Evolutionary conservation across 2,113 vertebrate genomes (phyloP), one percentile per base, ranked within the genome.

Genomic region (Ibidorhyncha struthersii): DNA sequence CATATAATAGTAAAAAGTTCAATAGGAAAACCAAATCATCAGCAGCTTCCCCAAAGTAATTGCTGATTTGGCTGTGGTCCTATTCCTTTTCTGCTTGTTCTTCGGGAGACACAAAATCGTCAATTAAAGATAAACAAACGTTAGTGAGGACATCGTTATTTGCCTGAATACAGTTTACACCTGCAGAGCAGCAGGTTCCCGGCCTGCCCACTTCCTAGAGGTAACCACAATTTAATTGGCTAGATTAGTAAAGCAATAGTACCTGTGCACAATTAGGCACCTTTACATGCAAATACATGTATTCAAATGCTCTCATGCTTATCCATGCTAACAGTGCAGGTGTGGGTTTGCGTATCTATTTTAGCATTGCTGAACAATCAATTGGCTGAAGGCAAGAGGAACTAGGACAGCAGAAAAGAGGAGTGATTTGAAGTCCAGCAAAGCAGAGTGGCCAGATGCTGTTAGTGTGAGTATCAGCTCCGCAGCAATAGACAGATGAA

Each of bases 401-500:
- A 6, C 8, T 14, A n/a, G 49, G 79, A 2, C 2, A 30, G 26
- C 1, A 19, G 82, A 9, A 71, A 53, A 66, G 74, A 45, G 40
- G 25, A 58, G 45, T 1, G 49, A 16, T 41, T 13, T 32, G 3
- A 50, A 76, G 36, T 34, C 49, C 45, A 66, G 38, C 23, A 63
- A 45, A 59, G 53, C 53, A 1, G 21, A 88, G 67, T 18, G 82
- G 38, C 20, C 63, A 50, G 69, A 6, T 43, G 19, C 9, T 70
- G 53, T 18, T 58, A 53, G 56, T 4, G 55, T 30, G 26, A 12
- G 63, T 4, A 9, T 8, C 55, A 34, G 70, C 34, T 52, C 3
- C 1, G 1, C 36, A 43, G 77, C 2, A 3, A 32, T 4, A 10
- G 38, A 10, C 0, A 34, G 66, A 8, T n/a, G 61, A 32, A n/a